phyloP scores from a whole-genome alignment of 2,888 invertebrate genomes.

The Agapostemon virescens region DNA sequence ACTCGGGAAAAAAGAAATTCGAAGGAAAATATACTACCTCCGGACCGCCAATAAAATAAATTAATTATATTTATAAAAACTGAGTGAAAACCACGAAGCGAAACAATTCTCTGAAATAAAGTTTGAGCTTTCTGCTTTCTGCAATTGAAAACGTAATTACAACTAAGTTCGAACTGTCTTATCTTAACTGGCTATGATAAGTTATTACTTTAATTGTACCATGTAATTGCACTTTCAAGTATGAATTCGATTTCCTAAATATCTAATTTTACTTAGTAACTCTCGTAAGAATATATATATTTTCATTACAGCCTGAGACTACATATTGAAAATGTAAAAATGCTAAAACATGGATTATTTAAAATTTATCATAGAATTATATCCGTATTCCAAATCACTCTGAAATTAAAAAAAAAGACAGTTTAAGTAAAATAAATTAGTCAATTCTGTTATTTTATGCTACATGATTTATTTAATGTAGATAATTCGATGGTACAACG shows the following conservation, averaged over 20 bases:
- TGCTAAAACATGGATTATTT: not conserved
- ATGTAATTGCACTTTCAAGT: not conserved
- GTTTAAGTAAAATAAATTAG: not conserved
- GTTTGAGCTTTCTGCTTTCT: not conserved
- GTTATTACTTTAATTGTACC: not conserved
- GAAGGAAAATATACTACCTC: not conserved
- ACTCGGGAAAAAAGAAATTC: not conserved
- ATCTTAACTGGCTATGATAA: not conserved
- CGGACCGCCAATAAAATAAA: not conserved
- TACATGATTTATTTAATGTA: not conserved
- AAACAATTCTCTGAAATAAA: not conserved
- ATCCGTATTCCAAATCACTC: not conserved
- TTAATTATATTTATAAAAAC: constrained; percentile 1
- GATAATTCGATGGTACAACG: not conserved
- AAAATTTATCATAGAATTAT: not conserved
- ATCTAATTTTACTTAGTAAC: not conserved
- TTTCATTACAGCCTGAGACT: not conserved
- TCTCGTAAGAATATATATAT: too few relatives aligned
- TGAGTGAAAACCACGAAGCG: not conserved
- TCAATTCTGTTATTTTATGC: not conserved
- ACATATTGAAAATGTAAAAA: not conserved
- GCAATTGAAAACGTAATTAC: not conserved
- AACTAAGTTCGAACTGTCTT: not conserved
- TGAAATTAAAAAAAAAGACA: too few relatives aligned
- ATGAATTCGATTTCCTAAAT: not conserved